These are phyloP conservation scores for Plecturocebus donacophilus DNA, from an alignment of 2,113 vertebrate species.

Conservation along the genomic window DNA sequence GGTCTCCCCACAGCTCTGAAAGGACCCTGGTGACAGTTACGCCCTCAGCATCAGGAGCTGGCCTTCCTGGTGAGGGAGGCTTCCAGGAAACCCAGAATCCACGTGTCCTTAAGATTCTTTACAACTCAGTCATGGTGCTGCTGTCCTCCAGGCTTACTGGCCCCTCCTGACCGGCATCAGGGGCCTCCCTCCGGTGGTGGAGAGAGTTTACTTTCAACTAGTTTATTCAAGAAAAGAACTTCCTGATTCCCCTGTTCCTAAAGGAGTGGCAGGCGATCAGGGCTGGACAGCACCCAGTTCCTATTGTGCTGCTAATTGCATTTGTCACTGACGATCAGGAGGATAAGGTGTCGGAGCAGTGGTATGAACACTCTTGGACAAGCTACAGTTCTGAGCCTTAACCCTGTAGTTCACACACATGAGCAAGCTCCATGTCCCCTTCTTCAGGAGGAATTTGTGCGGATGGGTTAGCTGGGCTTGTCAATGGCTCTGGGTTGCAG, in stretches of 20 bases:
- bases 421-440: not conserved
- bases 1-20: not conserved
- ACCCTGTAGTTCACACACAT: not conserved
- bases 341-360: not conserved
- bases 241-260: not conserved
- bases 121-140: conserved; percentile 64
- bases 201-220: conserved; percentile 10
- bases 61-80: not conserved
- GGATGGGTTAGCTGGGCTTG: not conserved
- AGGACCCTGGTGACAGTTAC: not conserved
- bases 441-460: not conserved
- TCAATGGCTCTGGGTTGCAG: not conserved
- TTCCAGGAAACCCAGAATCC: not conserved
- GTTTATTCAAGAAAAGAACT: conserved; percentile 12
- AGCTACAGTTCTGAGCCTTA: conserved; percentile 60
- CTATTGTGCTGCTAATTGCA: not conserved
- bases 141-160: conserved; percentile 17
- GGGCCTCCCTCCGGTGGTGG: not conserved
- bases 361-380: not conserved
- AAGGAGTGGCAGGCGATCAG: not conserved
- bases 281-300: not conserved
- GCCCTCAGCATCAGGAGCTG: not conserved
- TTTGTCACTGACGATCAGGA: not conserved
- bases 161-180: not conserved
- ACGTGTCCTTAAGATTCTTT: conserved; percentile 12